Evolutionary conservation across 1,140 invertebrate species (phyloP).

Genomic region (Cotesia typhae): DNA sequence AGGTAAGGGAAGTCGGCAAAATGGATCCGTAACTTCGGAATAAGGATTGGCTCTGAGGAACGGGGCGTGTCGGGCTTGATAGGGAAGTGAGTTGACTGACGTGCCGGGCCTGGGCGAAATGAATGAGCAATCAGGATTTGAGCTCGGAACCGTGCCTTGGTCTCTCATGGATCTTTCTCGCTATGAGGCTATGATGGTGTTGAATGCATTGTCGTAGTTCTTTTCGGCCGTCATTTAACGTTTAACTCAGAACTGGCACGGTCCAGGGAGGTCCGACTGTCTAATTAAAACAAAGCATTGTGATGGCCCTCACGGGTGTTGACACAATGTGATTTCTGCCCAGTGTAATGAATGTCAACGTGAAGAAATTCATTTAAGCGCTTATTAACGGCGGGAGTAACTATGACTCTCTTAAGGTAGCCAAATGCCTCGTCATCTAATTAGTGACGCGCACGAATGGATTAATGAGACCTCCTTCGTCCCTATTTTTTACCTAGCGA

Average conservation of each 20-base stretch:
- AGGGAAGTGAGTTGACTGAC: constrained; percentile 56
- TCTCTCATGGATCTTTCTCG: too few relatives aligned
- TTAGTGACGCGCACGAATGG: constrained; percentile 60
- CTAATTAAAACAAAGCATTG: constrained; percentile 91
- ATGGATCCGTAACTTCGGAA: constrained; percentile 84
- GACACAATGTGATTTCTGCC: constrained; percentile 80
- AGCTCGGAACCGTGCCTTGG: too few relatives aligned
- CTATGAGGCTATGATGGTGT: too few relatives aligned
- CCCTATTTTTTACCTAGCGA: constrained; percentile 9
- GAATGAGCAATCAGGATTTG: too few relatives aligned
- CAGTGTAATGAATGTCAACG: constrained; percentile 80
- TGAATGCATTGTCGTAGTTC: too few relatives aligned
- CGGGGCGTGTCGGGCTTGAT: constrained; percentile 72
- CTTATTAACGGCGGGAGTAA: neutral
- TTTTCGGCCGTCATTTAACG: constrained; percentile 67
- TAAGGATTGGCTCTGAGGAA: constrained; percentile 81
- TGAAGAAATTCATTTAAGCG: constrained; percentile 51
- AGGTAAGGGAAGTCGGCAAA: constrained; percentile 88
- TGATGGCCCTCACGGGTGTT: constrained; percentile 67
- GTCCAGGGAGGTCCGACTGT: constrained; percentile 81
- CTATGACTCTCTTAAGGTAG: constrained; percentile 57
- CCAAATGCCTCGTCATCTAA: constrained; percentile 63
- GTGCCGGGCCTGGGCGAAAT: too few relatives aligned
- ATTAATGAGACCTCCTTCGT: constrained; percentile 45
- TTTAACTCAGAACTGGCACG: constrained; percentile 82